These are phyloP conservation scores for Geophilus truncorum DNA, from an alignment of 2,888 invertebrate genomes.

Conservation along the genomic window DNA sequence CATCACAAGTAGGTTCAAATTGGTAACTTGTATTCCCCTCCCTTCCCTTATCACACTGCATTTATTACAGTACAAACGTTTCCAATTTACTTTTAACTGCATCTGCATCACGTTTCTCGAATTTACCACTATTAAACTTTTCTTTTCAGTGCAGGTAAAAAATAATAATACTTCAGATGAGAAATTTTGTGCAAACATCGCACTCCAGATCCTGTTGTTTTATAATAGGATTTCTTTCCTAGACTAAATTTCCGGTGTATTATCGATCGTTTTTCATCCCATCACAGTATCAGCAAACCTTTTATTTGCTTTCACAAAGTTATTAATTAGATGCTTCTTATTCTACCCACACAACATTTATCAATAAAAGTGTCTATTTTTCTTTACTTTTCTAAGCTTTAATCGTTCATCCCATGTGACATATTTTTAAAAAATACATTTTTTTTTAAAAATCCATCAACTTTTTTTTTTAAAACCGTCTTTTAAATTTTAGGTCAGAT, in stretches of 20 bases:
- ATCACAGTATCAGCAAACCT: background rate
- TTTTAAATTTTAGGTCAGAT: background rate
- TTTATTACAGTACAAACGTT: background rate
- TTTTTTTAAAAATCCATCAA: background rate
- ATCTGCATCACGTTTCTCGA: background rate
- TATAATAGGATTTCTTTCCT: slow-evolving; percentile 3
- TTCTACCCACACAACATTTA: background rate
- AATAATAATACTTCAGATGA: background rate
- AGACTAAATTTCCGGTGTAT: background rate
- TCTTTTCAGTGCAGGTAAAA: background rate
- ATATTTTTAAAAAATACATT: too few relatives aligned
- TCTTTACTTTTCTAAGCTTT: background rate
- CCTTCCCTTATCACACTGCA: background rate
- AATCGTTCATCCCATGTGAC: background rate
- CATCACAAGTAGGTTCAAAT: background rate
- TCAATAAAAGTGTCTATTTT: background rate
- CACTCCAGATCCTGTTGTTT: background rate
- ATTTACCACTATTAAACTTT: background rate
- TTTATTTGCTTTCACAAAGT: background rate
- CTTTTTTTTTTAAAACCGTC: background rate
- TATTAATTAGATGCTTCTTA: background rate
- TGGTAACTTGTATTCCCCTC: slow-evolving; percentile 1
- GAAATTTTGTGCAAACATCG: background rate
- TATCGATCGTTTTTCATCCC: background rate
- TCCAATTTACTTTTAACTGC: background rate